Evolutionary conservation across 2,113 vertebrate genomes (phyloP).

Genomic region (Columba livia): DNA sequence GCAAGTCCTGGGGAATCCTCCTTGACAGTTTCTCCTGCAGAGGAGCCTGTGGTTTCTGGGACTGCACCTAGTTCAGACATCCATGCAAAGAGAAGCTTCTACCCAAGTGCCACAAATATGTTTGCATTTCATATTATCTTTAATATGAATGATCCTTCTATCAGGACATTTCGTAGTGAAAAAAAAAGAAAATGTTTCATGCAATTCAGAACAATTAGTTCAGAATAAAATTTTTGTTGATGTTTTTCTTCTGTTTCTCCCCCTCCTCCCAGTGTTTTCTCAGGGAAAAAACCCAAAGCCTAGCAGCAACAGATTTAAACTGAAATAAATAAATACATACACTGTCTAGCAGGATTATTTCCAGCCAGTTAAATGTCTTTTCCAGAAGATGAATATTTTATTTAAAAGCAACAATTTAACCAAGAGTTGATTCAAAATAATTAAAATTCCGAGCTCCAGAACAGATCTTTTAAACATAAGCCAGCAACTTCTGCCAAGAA

Average conservation of each 20-base stretch:
- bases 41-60: neutral
- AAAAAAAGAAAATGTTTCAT: neutral
- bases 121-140: too few species aligned
- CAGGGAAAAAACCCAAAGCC: neutral
- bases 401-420: constrained; percentile 17
- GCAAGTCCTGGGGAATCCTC: neutral
- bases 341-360: neutral
- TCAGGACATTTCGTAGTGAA: too few species aligned
- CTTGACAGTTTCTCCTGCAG: neutral
- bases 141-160: too few species aligned
- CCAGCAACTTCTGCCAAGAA: neutral
- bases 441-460: neutral
- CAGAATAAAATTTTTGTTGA: neutral
- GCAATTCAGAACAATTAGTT: neutral
- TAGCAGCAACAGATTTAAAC: neutral
- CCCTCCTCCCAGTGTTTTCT: neutral
- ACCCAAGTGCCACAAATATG: too few species aligned
- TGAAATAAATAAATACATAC: neutral
- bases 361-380: neutral
- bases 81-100: too few species aligned
- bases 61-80: neutral
- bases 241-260: neutral
- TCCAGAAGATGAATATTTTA: neutral
- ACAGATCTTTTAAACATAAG: neutral
- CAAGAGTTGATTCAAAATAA: constrained; percentile 10